A percentile compares a stretch with the other conserved stretches of the same genome.
These are phyloP conservation scores for Temnothorax ravouxi DNA, from an alignment of 2,888 invertebrate species.

Conservation along the genomic window DNA sequence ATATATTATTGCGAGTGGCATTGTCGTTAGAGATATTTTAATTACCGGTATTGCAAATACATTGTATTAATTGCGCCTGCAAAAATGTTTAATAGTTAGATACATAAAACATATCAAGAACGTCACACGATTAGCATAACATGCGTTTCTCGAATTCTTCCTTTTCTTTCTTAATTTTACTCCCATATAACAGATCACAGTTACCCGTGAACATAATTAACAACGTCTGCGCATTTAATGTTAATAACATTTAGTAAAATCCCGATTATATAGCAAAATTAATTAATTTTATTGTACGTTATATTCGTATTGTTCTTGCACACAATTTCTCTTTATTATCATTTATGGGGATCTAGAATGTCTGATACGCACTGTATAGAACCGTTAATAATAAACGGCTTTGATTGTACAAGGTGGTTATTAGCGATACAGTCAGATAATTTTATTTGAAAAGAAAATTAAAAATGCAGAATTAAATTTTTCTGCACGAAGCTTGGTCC, in stretches of 20 bases:
- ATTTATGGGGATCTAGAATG: conserved; percentile 66
- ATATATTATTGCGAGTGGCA: conserved; percentile 69
- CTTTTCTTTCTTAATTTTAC: conserved; percentile 70
- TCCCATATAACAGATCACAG: conserved; percentile 73
- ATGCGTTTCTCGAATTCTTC: conserved; percentile 63
- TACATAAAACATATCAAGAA: conserved; percentile 77
- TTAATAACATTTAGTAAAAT: conserved; percentile 74
- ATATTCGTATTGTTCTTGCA: conserved; percentile 71
- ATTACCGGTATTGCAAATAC: conserved; percentile 71
- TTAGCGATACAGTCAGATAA: neutral
- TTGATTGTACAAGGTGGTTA: conserved; percentile 45
- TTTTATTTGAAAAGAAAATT: neutral
- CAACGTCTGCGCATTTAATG: conserved; percentile 71
- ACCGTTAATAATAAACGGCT: conserved; percentile 59
- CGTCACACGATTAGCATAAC: conserved; percentile 64
- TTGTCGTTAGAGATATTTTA: conserved; percentile 69
- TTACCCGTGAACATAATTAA: conserved; percentile 71
- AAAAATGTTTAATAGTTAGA: conserved; percentile 73
- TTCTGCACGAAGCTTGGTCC: neutral
- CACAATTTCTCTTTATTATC: conserved; percentile 69
- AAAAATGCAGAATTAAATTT: neutral
- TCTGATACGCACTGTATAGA: conserved; percentile 67
- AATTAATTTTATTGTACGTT: conserved; percentile 75
- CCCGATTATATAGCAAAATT: conserved; percentile 72
- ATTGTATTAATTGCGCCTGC: conserved; percentile 70